Conservation (phyloP, 2,113 vertebrate genomes). For the Osmerus eperlanus region DNA sequence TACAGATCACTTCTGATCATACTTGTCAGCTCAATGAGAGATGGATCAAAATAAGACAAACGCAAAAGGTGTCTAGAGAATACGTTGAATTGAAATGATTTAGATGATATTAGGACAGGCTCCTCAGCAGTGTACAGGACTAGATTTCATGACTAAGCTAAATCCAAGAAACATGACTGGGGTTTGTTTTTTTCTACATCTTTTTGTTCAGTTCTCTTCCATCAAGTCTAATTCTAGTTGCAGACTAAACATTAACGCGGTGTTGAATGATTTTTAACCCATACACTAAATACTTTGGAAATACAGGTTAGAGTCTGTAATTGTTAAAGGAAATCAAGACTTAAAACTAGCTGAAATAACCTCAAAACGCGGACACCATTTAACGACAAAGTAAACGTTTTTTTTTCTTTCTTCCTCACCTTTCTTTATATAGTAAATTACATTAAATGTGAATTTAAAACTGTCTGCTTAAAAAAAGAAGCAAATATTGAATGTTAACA, state of each 20-base stretch:
- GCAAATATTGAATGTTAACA: constrained; percentile 53
- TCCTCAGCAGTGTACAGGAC: constrained; percentile 21
- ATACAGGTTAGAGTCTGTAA: constrained; percentile 57
- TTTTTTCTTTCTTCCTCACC: constrained; percentile 21
- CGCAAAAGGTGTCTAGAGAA: constrained; percentile 41
- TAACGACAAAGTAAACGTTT: not conserved
- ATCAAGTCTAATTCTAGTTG: constrained; percentile 29
- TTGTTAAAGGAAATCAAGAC: constrained; percentile 56
- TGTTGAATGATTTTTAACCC: constrained; percentile 42
- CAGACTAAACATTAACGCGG: constrained; percentile 41
- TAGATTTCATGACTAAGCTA: constrained; percentile 33
- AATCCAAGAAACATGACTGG: constrained; percentile 17
- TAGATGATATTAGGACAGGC: constrained; percentile 29
- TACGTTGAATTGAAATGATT: constrained; percentile 18
- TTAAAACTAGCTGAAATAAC: constrained; percentile 44
- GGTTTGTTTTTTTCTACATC: constrained; percentile 3
- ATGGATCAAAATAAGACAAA: constrained; percentile 40
- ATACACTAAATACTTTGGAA: constrained; percentile 51
- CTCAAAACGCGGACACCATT: constrained; percentile 52
- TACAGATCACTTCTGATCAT: not conserved
- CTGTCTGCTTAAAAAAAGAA: constrained; percentile 51
- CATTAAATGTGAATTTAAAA: constrained; percentile 23
- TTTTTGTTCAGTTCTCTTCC: constrained; percentile 25
- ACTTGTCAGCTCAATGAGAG: not conserved
- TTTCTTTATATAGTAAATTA: constrained; percentile 45